A percentile compares a stretch with the other conserved stretches of the same genome.
Conservation (phyloP, 2,113 vertebrate species). For the Trinectes maculatus region DNA sequence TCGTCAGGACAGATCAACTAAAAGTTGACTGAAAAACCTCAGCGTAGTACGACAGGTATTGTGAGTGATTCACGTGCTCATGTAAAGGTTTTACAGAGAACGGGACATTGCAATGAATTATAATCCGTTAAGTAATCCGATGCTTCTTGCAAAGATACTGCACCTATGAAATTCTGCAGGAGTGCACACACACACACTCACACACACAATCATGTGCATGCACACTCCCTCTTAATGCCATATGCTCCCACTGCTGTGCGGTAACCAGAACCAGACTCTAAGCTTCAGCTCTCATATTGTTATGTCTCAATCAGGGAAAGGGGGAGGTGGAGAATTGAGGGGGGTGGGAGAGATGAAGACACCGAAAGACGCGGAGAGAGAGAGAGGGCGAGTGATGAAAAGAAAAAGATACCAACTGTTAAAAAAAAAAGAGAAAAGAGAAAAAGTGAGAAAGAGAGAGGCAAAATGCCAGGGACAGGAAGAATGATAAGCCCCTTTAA, state of each 20-base stretch:
- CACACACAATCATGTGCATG: constrained; percentile 23
- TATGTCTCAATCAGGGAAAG: constrained; percentile 81
- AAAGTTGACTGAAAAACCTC: constrained; percentile 30
- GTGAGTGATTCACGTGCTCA: constrained; percentile 41
- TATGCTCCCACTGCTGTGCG: constrained; percentile 67
- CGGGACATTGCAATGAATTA: constrained; percentile 43
- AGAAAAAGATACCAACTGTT: constrained; percentile 29
- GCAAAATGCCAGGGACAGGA: constrained; percentile 68
- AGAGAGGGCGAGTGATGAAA: constrained; percentile 39
- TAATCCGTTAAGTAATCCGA: constrained; percentile 44
- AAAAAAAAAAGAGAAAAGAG: constrained; percentile 1
- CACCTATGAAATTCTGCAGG: constrained; percentile 35
- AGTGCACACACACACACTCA: constrained; percentile 28
- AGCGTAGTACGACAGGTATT: constrained; percentile 23
- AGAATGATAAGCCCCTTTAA: constrained; percentile 76
- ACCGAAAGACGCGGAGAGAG: constrained; percentile 38
- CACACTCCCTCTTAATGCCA: constrained; percentile 48
- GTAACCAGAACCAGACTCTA: constrained; percentile 80
- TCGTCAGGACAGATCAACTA: constrained; percentile 59
- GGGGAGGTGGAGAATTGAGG: constrained; percentile 23
- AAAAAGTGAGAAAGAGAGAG: constrained; percentile 46
- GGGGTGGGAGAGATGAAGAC: constrained; percentile 27
- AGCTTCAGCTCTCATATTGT: constrained; percentile 75
- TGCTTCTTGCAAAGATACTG: constrained; percentile 43
- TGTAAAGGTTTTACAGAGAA: constrained; percentile 32